These are phyloP conservation scores for Dolichomitus sp. DNA, from an alignment of 2,888 invertebrate species.

Conservation along the genomic window DNA sequence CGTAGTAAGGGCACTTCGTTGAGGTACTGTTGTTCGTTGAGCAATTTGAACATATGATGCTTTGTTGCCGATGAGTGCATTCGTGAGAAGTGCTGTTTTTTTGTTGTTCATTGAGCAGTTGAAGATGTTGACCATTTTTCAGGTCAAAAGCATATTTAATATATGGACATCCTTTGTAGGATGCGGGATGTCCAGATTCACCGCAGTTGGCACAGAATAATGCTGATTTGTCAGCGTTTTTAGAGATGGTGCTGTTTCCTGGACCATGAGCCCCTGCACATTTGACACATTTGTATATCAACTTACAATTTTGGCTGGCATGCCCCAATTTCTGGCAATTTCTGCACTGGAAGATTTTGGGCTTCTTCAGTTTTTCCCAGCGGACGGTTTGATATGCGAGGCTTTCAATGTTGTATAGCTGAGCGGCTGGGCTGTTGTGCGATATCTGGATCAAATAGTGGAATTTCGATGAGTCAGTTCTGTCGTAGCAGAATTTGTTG, in stretches of 20 bases:
- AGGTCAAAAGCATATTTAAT: neutral
- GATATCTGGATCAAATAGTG: slow-evolving; percentile 39
- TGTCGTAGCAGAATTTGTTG: slow-evolving; percentile 13
- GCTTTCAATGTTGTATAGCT: slow-evolving; percentile 31
- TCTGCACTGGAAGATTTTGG: slow-evolving; percentile 34
- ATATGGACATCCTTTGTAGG: neutral
- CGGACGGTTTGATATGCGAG: slow-evolving; percentile 39
- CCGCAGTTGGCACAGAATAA: slow-evolving; percentile 44
- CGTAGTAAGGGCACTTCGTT: too few species aligned
- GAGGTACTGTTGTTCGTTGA: too few species aligned
- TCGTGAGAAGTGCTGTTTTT: neutral
- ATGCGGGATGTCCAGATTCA: slow-evolving; percentile 19
- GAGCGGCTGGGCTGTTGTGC: neutral
- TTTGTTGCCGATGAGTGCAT: neutral
- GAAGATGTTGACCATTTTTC: neutral
- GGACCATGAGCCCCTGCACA: slow-evolving; percentile 35
- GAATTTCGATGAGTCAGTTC: neutral
- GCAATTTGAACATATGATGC: too few species aligned
- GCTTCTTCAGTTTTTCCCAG: slow-evolving; percentile 44
- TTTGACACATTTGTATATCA: slow-evolving; percentile 45
- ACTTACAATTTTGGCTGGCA: slow-evolving; percentile 30
- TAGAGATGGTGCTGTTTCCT: slow-evolving; percentile 4
- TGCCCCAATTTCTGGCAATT: slow-evolving; percentile 47
- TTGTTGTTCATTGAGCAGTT: neutral
- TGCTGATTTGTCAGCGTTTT: neutral